phyloP scores from a whole-genome alignment of 2,888 invertebrate species.

The Amorpha juglandis region DNA sequence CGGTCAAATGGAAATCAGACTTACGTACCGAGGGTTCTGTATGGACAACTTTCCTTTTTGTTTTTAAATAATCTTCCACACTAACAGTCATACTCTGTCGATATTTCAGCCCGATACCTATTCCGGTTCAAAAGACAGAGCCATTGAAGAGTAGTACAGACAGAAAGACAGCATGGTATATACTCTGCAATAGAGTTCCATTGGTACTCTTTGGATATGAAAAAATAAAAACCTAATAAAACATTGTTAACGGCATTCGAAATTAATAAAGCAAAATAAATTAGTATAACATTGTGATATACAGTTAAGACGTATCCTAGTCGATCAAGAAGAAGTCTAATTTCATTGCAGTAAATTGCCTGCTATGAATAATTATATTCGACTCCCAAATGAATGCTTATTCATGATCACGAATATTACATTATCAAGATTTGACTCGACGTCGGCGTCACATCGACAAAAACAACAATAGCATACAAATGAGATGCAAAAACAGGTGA shows the following conservation, averaged over 20 bases:
- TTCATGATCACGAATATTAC: conserved; percentile 5
- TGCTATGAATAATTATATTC: background rate
- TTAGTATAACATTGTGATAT: background rate
- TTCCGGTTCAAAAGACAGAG: too few relatives aligned
- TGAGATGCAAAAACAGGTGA: conserved; percentile 8
- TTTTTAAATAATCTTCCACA: too few relatives aligned
- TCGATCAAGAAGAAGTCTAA: background rate
- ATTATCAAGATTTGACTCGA: background rate
- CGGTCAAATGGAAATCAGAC: too few relatives aligned
- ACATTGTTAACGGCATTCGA: background rate
- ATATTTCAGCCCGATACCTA: too few relatives aligned
- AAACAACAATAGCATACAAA: conserved; percentile 14
- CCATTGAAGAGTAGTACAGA: too few relatives aligned
- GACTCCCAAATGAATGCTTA: conserved; percentile 17
- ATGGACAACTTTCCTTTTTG: too few relatives aligned
- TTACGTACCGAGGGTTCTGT: too few relatives aligned
- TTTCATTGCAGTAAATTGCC: background rate
- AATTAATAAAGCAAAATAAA: background rate
- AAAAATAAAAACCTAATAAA: background rate
- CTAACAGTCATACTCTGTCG: too few relatives aligned
- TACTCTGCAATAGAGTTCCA: too few relatives aligned
- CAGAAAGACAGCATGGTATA: too few relatives aligned
- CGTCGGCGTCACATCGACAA: background rate
- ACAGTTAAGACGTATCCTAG: background rate
- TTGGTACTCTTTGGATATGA: too few relatives aligned